A percentile compares a stretch with the other conserved stretches of the same genome.
Evolutionary conservation across 2,888 invertebrate genomes (phyloP).

Genomic region (Caenorhabditis sp.): DNA sequence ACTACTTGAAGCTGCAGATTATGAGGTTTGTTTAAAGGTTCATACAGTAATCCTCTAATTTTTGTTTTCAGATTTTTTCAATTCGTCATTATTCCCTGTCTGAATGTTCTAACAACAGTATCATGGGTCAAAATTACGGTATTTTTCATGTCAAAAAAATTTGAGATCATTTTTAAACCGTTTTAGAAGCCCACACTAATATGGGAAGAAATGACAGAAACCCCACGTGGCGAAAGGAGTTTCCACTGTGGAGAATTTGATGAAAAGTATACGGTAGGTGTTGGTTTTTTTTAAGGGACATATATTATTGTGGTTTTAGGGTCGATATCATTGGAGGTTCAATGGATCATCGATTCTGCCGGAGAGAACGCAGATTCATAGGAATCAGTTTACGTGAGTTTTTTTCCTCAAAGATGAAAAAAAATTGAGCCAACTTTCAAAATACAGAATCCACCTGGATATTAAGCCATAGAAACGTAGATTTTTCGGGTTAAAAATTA

Average conservation of each 20-base stretch:
- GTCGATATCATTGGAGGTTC: constrained; percentile 38
- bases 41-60: too few species aligned
- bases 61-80: background rate
- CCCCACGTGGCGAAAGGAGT: constrained; percentile 13
- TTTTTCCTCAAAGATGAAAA: too few species aligned
- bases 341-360: constrained; percentile 37
- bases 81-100: background rate
- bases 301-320: constrained; percentile 10
- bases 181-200: constrained; percentile 31
- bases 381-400: constrained; percentile 36
- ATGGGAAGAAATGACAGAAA: constrained; percentile 40
- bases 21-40: too few species aligned
- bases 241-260: constrained; percentile 41
- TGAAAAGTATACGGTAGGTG: constrained; percentile 1
- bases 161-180: background rate
- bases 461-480: too few species aligned
- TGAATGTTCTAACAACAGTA: background rate
- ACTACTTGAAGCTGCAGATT: too few species aligned
- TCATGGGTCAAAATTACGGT: constrained; percentile 35
- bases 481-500: too few species aligned
- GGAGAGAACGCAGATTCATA: constrained; percentile 37
- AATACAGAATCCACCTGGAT: too few species aligned
- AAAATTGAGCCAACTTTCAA: too few species aligned
- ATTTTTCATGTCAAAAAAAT: background rate
- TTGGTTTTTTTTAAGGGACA: too few species aligned